Percentiles rank a stretch among this genome's conserved stretches.
These are phyloP conservation scores for Plebejus argus DNA, from an alignment of 2,888 invertebrate species.

Conservation along the genomic window DNA sequence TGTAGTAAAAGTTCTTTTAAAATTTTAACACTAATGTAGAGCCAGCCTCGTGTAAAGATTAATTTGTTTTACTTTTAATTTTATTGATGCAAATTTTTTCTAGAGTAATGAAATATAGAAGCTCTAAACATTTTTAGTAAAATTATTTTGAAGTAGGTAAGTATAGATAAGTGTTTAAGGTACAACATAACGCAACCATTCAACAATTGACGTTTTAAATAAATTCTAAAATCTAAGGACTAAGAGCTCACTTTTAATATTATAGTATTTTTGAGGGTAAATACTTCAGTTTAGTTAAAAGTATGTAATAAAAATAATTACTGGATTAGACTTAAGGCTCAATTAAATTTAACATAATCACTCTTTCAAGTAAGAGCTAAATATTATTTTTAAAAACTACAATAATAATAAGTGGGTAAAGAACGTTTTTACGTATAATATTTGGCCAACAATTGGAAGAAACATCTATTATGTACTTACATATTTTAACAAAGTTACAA, in stretches of 20 bases:
- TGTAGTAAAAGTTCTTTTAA: too few species aligned
- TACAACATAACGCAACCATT: background rate
- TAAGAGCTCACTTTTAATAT: background rate
- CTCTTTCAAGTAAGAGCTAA: too few species aligned
- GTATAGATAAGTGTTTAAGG: background rate
- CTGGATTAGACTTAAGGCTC: background rate
- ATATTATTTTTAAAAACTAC: background rate
- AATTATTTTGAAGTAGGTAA: background rate
- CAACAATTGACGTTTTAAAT: background rate
- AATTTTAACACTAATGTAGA: background rate
- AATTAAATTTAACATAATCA: background rate
- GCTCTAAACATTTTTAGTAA: background rate
- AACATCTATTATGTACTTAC: background rate
- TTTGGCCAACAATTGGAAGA: slow-evolving; percentile 4
- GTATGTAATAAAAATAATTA: background rate
- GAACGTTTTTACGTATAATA: slow-evolving; percentile 7
- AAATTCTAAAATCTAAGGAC: background rate
- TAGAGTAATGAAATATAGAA: background rate
- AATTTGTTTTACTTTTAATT: too few species aligned
- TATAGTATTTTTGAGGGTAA: background rate
- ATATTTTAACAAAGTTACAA: background rate
- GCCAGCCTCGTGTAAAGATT: background rate
- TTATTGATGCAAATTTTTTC: too few species aligned
- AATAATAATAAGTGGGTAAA: background rate
- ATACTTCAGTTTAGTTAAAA: too few species aligned